phyloP scores from a whole-genome alignment of 2,797 vertebrate genomes.

The Darevskia nairensis region DNA sequence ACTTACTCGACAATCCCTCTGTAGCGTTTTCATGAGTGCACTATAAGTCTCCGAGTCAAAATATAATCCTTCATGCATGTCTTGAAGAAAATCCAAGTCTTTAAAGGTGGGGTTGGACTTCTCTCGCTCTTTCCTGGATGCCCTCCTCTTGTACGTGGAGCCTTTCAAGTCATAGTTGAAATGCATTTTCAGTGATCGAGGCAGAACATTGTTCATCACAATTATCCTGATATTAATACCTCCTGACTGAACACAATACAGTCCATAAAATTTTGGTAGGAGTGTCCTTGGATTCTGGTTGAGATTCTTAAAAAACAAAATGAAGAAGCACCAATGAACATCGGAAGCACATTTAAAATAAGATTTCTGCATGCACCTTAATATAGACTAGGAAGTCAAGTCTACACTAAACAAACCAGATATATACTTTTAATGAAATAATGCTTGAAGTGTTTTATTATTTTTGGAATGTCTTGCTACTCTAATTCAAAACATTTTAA shows the following conservation, averaged over 20 bases:
- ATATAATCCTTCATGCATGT: slow-evolving; percentile 91
- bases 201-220: slow-evolving; percentile 98
- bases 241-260: slow-evolving; percentile 93
- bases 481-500: slow-evolving; percentile 8
- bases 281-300: slow-evolving; percentile 97
- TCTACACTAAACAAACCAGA: background rate
- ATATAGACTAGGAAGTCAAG: background rate
- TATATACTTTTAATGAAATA: background rate
- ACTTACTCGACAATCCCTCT: slow-evolving; percentile 93
- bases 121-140: slow-evolving; percentile 89
- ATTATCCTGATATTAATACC: slow-evolving; percentile 90
- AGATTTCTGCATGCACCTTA: background rate
- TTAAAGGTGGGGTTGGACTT: slow-evolving; percentile 93
- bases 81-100: slow-evolving; percentile 95
- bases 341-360: slow-evolving; percentile 30
- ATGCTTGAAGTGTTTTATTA: background rate
- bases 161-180: slow-evolving; percentile 97
- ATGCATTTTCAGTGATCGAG: slow-evolving; percentile 91
- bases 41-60: slow-evolving; percentile 92
- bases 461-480: background rate
- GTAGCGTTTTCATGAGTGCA: slow-evolving; percentile 94
- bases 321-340: slow-evolving; percentile 15
- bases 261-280: slow-evolving; percentile 97
- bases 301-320: slow-evolving; percentile 85
- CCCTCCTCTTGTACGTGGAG: slow-evolving; percentile 92